Evolutionary conservation across 1,140 invertebrate species (phyloP), one percentile per base, ranked within the genome.

Genomic region (Platyscapa corneri): DNA sequence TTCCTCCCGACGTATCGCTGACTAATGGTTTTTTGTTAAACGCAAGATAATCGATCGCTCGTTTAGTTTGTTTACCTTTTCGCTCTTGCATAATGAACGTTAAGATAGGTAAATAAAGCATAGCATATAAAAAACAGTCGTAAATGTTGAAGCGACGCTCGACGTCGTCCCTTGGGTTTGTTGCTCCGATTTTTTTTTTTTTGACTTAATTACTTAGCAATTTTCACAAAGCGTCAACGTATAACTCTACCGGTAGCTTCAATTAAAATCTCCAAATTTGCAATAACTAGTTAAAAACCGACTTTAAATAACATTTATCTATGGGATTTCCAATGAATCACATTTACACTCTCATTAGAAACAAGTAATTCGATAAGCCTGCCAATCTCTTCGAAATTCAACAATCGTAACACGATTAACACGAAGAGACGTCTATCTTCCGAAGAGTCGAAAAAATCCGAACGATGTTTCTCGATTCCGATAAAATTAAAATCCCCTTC

Each of bases 91-190:
- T 2, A 83, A 65, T 34, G 37, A 83, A 46, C 70, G 39, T 76
- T 7, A 74, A 83, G 53, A 65, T 30, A 42, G 39, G 20, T 77
- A 70, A 77, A 78, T 77, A 3, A 67, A 78, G 67, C 37, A 67
- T 56, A 49, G 82, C 37, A 30, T 78, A 67, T 78, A 84, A 84
- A 84, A 78, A 84, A 84, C 82, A 78, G 74, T 84, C 74, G 75
- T 77, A 37, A 77, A 84, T 37, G 56, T 84, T 53, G 60, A 49
- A 30, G 42, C 74, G 75, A 67, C 75, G 42, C 74, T 64, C 82
- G 82, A 78, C n/a, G n/a, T 64, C 42, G 37, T 49, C 74, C 37
- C 72, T 78, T 83, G 56, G 23, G 27, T 60, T 60, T 56, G 34
- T 7, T 75, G 53, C 32, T 0, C 7, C 7, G 64, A 34, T 46